These are phyloP conservation scores for Saxidomus purpurata DNA, from an alignment of 1,140 invertebrate species.

Conservation along the genomic window DNA sequence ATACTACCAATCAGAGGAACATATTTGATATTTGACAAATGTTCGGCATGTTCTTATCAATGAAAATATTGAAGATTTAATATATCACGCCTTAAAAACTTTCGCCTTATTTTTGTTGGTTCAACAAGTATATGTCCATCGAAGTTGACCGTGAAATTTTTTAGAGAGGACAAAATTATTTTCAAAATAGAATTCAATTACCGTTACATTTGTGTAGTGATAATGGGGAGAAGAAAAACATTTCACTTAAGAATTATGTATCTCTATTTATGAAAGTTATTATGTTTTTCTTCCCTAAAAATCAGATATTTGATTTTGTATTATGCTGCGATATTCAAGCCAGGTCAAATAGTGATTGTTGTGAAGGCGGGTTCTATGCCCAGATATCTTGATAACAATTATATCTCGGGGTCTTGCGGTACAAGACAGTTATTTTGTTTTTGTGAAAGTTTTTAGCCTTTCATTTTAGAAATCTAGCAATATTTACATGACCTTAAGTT, in stretches of 20 bases:
- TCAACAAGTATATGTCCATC: too few relatives aligned
- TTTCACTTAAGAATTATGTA: slow-evolving; percentile 33
- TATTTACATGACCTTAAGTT: slow-evolving; percentile 5
- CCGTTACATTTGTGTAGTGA: background rate
- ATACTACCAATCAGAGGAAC: too few relatives aligned
- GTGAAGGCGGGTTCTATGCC: background rate
- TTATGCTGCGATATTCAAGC: background rate
- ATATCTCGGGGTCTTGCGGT: background rate
- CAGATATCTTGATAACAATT: background rate
- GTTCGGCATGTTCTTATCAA: too few relatives aligned
- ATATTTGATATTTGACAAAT: too few relatives aligned
- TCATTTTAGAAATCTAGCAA: background rate
- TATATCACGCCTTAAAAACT: too few relatives aligned
- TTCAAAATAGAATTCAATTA: background rate
- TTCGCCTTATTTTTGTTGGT: too few relatives aligned
- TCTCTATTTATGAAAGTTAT: slow-evolving; percentile 46
- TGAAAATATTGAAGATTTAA: too few relatives aligned
- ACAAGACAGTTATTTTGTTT: slow-evolving; percentile 17
- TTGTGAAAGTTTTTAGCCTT: background rate
- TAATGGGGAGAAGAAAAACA: slow-evolving; percentile 24
- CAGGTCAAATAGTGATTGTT: slow-evolving; percentile 26
- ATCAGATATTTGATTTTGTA: slow-evolving; percentile 36
- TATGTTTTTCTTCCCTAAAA: slow-evolving; percentile 42
- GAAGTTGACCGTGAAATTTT: too few relatives aligned
- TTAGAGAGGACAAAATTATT: slow-evolving; percentile 12